Evolutionary conservation across 2,888 invertebrate genomes (phyloP), one percentile per base, ranked within the genome.

Genomic region (Calameuta idolon): DNA sequence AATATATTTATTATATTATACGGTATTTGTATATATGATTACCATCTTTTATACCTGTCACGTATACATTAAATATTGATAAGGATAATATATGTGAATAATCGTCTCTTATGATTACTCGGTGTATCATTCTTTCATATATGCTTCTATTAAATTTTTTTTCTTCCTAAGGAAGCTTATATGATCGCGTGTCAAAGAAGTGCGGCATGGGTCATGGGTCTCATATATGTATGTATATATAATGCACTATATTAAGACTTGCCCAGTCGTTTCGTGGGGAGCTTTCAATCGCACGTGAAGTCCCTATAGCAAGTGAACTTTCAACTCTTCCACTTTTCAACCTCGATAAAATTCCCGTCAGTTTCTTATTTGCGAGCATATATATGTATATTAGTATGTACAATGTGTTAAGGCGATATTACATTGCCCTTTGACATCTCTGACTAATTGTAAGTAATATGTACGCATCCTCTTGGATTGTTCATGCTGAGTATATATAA

Each of bases 181-280:
- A 23, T 11, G 86, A 86, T 90, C 89, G 90, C 89, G 89, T 90
- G 89, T 84, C 88, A 84, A 87, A 84, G 82, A 87, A 83, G 86
- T 87, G 85, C 84, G 84, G 83, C 86, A 88, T 35, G 85, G 85
- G 87, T 84, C 86, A 88, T 35, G 85, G 85, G 87, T 84, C 86
- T 85, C 86, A 90, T 90, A 88, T 89, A 90, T 33, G 3, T 33
- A 33, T 89, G 89, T 89, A 90, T n/a, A n/a, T n/a, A n/a, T 89
- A 89, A 90, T 90, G 87, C 89, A 90, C 89, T 87, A 87, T 86
- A 87, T 88, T 86, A 85, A 87, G 89, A 88, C 87, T 87, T 86
- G 83, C 86, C 85, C 83, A 87, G 87, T 88, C 89, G 89, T 89
- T 89, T 86, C 86, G 86, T 86, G 85, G 87, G 87, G 88, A 89